phyloP scores from a whole-genome alignment of 1,140 invertebrate genomes.

The Cataglyphis hispanica region DNA sequence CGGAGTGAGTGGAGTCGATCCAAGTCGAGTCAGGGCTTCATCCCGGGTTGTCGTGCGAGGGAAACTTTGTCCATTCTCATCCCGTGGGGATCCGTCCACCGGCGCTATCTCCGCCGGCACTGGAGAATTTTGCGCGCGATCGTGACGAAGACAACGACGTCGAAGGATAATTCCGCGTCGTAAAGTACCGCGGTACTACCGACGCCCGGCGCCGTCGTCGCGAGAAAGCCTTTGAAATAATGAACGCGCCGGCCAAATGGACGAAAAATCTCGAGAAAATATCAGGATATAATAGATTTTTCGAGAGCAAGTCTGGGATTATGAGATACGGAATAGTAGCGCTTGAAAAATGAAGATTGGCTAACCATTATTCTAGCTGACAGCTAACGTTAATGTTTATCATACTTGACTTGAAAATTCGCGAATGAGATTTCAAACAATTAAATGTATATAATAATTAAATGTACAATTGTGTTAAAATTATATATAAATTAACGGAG shows the following conservation, averaged over 20 bases:
- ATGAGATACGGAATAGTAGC: constrained; percentile 14
- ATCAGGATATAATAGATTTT: constrained; percentile 52
- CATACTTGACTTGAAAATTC: constrained; percentile 12
- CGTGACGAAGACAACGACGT: constrained; percentile 66
- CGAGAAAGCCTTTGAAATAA: constrained; percentile 57
- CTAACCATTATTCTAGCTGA: not conserved
- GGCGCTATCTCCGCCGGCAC: constrained; percentile 61
- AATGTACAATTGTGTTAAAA: not conserved
- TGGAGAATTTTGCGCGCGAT: constrained; percentile 67
- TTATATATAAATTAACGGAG: constrained; percentile 4
- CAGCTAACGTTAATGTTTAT: not conserved
- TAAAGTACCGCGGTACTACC: constrained; percentile 52
- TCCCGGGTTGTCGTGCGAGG: constrained; percentile 52
- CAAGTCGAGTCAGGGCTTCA: constrained; percentile 60
- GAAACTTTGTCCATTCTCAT: constrained; percentile 85
- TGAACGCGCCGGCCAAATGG: constrained; percentile 28
- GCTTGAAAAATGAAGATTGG: constrained; percentile 2
- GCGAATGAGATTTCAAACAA: not conserved
- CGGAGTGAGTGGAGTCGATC: constrained; percentile 24
- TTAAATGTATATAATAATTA: not conserved
- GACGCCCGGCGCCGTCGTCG: constrained; percentile 55
- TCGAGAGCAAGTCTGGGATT: constrained; percentile 32
- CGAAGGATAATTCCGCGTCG: constrained; percentile 63
- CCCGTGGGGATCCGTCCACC: constrained; percentile 75
- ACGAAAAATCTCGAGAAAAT: constrained; percentile 33